These are phyloP conservation scores for Bucco capensis DNA, from an alignment of 2,113 vertebrate genomes.

Conservation along the genomic window DNA sequence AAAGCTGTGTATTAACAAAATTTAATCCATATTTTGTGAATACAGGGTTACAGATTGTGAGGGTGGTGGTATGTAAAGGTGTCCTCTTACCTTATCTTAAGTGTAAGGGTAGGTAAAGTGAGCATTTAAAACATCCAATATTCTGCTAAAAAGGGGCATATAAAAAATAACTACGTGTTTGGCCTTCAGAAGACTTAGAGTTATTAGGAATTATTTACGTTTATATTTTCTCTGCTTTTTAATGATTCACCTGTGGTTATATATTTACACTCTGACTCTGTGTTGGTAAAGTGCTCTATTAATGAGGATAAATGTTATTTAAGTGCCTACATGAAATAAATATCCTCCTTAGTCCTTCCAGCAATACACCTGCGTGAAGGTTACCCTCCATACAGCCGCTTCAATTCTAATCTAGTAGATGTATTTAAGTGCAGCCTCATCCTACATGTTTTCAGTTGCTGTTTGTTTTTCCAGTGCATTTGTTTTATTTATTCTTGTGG, in stretches of 20 bases:
- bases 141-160: not conserved
- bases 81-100: not conserved
- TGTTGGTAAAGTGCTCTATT: not conserved
- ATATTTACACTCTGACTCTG: not conserved
- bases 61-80: not conserved
- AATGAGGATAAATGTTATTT: not conserved
- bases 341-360: not conserved
- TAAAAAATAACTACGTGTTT: not conserved
- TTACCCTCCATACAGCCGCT: not conserved
- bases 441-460: not conserved
- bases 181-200: not conserved
- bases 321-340: not conserved
- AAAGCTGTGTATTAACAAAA: not conserved
- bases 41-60: not conserved
- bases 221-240: not conserved
- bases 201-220: not conserved
- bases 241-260: not conserved
- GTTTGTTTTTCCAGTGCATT: constrained; percentile 21
- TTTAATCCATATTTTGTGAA: not conserved
- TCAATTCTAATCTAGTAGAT: not conserved
- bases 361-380: not conserved
- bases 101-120: not conserved
- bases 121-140: not conserved
- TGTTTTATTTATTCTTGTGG: constrained; percentile 64
- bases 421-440: not conserved